Percentiles rank a stretch among this genome's conserved stretches.
These are phyloP conservation scores for Neogobius melanostomus DNA, from an alignment of 2,113 vertebrate genomes.

Conservation along the genomic window DNA sequence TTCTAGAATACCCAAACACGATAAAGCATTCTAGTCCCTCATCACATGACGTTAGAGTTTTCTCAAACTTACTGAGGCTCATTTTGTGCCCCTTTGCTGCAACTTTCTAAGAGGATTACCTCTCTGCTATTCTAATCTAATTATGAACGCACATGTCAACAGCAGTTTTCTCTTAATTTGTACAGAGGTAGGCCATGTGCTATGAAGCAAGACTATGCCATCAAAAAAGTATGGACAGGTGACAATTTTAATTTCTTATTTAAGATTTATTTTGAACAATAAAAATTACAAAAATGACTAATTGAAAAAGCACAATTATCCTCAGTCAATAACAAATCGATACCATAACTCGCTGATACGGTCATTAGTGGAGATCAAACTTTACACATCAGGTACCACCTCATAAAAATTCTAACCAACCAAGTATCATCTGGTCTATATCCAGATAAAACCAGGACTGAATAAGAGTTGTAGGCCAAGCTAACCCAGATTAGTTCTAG, in stretches of 20 bases:
- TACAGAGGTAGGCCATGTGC: background rate
- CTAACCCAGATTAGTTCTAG: too few species aligned
- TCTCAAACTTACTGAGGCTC: constrained; percentile 32
- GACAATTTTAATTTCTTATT: background rate
- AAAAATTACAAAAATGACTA: too few species aligned
- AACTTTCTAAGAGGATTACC: constrained; percentile 74
- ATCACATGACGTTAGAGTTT: constrained; percentile 58
- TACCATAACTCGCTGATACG: too few species aligned
- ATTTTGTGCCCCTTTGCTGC: constrained; percentile 25
- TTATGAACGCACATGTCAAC: constrained; percentile 48
- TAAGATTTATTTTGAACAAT: too few species aligned
- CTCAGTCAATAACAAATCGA: too few species aligned
- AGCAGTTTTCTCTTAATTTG: constrained; percentile 5
- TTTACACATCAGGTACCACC: too few species aligned
- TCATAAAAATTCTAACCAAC: too few species aligned
- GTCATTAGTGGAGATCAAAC: too few species aligned
- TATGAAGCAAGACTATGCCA: background rate
- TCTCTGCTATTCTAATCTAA: constrained; percentile 72
- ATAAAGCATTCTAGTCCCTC: constrained; percentile 22
- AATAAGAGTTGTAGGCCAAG: too few species aligned
- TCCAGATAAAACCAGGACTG: too few species aligned
- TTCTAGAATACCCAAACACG: constrained; percentile 17
- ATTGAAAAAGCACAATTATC: too few species aligned
- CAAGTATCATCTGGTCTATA: too few species aligned
- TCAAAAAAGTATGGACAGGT: background rate